Base-by-base conservation (phyloP, 23 tunicate genomes). In the Aplidium turbinatum region DNA sequence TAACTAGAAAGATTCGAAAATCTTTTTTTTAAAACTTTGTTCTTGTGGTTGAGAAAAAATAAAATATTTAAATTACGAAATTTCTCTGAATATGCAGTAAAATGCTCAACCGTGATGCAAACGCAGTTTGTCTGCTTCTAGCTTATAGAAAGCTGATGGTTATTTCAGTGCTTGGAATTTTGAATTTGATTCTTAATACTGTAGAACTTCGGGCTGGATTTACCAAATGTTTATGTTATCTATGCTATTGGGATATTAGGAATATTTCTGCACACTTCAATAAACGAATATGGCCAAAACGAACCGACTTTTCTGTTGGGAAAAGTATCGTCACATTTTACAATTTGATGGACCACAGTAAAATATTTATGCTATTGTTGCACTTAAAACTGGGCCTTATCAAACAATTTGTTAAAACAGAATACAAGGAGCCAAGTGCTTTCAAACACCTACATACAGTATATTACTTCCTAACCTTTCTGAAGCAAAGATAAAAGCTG, bases 1-100 rank as follows among this genome's bases (percentile, higher is more conserved):
- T 62, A n/a, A 62, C 68, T 32, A 62, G 36, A 62, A 62, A 62
- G 68, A 26, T 62, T 62, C 19, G 36, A 62, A 62, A 62, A 25
- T 25, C 36, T 62, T 62, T 62, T n/a, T 26, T 62, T 62, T 62
- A 5, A 62, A 62, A 62, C 68, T 62, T 62, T 62, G 68, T 38
- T 62, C 30, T 62, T 62, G 38, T 62, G 9, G 35, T 62, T 62
- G 36, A 62, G 68, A 62, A n/a, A 62, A 62, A 4, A n/a, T n/a
- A 38, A 62, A 62, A n/a, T 25, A 25, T 62, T 62, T 29, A 25
- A 29, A 26, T 25, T 5, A 62, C 20, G 68, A 5, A 62, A 5
- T 62, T 29, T 62, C 68, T 26, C 36, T 62, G 68, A 32, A 26
- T 7, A 29, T 62, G 11, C 20, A 62, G 36, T 29, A 26, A 62